Conservation (phyloP, 1,140 invertebrate genomes). For the Pseudomyrmex sp. region DNA sequence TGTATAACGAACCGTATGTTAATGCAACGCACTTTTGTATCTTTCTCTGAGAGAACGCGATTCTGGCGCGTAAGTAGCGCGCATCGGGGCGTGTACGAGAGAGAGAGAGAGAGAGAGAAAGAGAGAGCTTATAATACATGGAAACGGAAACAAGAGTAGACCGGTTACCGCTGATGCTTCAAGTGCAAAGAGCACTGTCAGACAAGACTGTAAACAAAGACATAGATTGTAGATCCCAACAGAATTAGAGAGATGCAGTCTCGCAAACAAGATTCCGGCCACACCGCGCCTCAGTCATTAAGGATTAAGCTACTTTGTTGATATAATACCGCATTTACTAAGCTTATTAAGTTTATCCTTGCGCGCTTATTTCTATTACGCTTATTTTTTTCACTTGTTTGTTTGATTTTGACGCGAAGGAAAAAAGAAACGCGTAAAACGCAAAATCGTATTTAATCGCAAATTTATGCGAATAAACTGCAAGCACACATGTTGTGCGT, state of each 20-base stretch:
- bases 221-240: conserved; percentile 20
- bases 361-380: neutral
- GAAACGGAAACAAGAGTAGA: conserved; percentile 33
- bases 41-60: neutral
- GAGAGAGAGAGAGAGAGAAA: too few species aligned
- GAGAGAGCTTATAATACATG: too few species aligned
- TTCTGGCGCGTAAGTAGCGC: conserved; percentile 21
- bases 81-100: too few species aligned
- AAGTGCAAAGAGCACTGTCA: conserved; percentile 29
- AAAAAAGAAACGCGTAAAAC: neutral
- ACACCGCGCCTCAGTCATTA: conserved; percentile 27
- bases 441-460: neutral
- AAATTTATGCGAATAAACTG: neutral
- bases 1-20: conserved; percentile 23
- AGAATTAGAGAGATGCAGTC: conserved; percentile 40
- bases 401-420: neutral
- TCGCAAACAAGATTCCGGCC: conserved; percentile 33
- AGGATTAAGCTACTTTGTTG: conserved; percentile 38
- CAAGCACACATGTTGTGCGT: neutral
- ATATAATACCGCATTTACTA: conserved; percentile 20
- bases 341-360: conserved; percentile 9
- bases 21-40: conserved; percentile 30
- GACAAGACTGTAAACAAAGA: conserved; percentile 52
- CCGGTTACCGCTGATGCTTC: conserved; percentile 16
- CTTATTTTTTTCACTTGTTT: neutral